A percentile compares a stretch with the other conserved stretches of the same genome.
These are phyloP conservation scores for Caenorhabditis imperialis DNA, from an alignment of 2,888 invertebrate genomes.

Conservation along the genomic window DNA sequence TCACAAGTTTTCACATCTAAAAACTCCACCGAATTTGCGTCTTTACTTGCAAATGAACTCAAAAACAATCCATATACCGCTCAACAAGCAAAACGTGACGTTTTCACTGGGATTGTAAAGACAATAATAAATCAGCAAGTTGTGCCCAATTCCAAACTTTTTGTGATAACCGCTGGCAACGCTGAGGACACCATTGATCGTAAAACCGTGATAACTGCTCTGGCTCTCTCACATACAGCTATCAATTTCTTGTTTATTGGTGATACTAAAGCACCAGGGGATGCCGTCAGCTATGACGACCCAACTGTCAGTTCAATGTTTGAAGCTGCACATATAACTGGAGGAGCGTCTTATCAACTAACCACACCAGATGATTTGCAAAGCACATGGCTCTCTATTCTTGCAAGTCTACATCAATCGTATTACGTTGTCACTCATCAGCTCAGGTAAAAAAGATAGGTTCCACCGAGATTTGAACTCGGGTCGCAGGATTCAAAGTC, in stretches of 20 bases:
- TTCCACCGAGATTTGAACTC: constrained; percentile 68
- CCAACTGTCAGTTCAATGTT: constrained; percentile 55
- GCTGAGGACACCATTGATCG: constrained; percentile 48
- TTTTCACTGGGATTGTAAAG: constrained; percentile 53
- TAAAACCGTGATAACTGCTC: constrained; percentile 44
- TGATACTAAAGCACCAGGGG: constrained; percentile 61
- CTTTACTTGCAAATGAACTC: constrained; percentile 25
- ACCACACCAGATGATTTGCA: constrained; percentile 27
- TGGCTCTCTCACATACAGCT: constrained; percentile 36
- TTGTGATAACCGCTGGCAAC: constrained; percentile 55
- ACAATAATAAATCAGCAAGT: constrained; percentile 22
- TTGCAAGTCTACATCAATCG: constrained; percentile 39
- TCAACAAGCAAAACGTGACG: constrained; percentile 43
- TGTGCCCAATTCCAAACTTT: constrained; percentile 44
- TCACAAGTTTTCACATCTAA: constrained; percentile 36
- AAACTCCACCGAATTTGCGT: constrained; percentile 33
- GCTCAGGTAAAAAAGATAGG: constrained; percentile 53
- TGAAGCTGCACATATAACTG: constrained; percentile 60
- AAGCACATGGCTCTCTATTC: constrained; percentile 38
- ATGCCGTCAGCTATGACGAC: constrained; percentile 52
- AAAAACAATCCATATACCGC: constrained; percentile 43
- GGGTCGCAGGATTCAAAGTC: constrained; percentile 37
- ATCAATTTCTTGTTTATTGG: constrained; percentile 63
- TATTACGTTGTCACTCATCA: constrained; percentile 56
- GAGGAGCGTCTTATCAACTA: constrained; percentile 63